Evolutionary conservation across 2,888 invertebrate genomes (phyloP).

Genomic region (Sarcophaga caerulescens): DNA sequence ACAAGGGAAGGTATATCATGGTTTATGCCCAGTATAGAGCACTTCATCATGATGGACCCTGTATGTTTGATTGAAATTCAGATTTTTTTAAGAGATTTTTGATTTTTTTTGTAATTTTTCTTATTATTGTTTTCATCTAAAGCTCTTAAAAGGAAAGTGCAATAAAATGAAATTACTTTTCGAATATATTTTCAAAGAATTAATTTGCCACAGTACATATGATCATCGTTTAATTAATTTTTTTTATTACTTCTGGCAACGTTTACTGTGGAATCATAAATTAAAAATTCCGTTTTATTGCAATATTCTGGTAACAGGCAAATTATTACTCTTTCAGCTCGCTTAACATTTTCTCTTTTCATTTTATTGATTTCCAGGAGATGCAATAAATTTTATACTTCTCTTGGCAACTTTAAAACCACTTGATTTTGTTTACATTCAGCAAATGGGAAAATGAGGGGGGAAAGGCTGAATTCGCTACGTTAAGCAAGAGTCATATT

Average conservation of each 20-base stretch:
- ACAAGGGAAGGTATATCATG: no score
- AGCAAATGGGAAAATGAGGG: no score
- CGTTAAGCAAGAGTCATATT: constrained; percentile 31
- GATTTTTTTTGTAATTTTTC: no score
- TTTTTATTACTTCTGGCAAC: background rate
- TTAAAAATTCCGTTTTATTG: background rate
- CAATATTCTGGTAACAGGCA: background rate
- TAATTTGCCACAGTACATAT: background rate
- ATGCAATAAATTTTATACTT: constrained; percentile 14
- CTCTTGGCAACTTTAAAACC: background rate
- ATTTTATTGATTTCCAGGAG: constrained; percentile 7
- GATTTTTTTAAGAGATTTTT: no score
- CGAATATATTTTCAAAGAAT: background rate
- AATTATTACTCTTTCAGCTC: background rate
- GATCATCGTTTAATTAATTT: background rate
- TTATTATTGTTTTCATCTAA: no score
- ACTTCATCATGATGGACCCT: no score
- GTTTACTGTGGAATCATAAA: background rate
- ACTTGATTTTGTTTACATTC: constrained; percentile 17
- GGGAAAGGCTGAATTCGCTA: background rate
- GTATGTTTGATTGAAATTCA: no score
- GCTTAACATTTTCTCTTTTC: background rate
- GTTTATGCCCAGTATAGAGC: no score
- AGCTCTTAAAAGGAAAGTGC: no score
- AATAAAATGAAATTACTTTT: no score